A percentile compares a stretch with the other conserved stretches of the same genome.
These are phyloP conservation scores for Haemorhous mexicanus DNA, from an alignment of 2,113 vertebrate genomes.

Conservation along the genomic window DNA sequence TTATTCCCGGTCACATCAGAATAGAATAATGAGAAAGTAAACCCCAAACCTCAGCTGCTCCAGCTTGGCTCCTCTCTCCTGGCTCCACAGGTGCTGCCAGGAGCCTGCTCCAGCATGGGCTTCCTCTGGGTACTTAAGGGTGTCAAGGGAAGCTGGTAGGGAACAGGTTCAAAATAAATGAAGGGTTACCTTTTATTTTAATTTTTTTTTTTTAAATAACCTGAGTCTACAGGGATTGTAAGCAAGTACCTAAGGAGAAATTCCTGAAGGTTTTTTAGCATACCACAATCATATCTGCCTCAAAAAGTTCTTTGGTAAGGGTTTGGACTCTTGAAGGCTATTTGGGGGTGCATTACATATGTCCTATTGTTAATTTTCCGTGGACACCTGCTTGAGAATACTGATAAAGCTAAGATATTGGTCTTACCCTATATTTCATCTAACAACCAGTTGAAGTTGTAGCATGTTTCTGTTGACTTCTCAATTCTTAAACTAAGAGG, in stretches of 20 bases:
- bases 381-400: background rate
- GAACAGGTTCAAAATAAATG: background rate
- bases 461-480: background rate
- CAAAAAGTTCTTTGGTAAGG: background rate
- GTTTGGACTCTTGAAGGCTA: background rate
- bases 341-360: background rate
- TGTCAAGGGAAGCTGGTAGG: background rate
- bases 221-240: background rate
- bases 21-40: background rate
- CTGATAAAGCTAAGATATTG: background rate
- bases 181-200: background rate
- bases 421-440: background rate
- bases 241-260: background rate
- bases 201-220: background rate
- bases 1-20: background rate
- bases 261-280: background rate
- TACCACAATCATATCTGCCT: background rate
- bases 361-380: background rate
- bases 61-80: background rate
- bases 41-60: background rate
- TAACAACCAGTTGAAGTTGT: background rate
- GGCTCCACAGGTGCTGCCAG: background rate
- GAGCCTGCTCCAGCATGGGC: background rate
- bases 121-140: fast-evolving
- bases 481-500: background rate